Conservation (phyloP, 2,888 invertebrate genomes). For the Ommatoiulus sabulosus region DNA sequence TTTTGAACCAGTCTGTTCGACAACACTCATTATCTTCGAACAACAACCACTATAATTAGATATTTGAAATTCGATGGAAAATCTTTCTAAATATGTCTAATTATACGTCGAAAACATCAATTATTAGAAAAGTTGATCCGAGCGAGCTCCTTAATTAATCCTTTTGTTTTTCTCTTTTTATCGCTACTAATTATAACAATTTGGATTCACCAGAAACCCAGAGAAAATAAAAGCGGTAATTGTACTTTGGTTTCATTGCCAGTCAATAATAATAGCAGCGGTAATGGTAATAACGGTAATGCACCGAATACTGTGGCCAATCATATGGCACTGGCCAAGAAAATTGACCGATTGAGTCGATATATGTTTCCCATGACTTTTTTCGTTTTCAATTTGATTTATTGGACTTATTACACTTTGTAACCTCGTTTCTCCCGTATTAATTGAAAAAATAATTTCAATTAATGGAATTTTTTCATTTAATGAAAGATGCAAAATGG, state of each 20-base stretch:
- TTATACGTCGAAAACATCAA: too few species aligned
- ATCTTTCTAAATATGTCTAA: too few species aligned
- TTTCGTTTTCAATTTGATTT: conserved; percentile 61
- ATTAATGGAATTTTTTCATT: too few species aligned
- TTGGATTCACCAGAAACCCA: not conserved
- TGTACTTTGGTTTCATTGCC: not conserved
- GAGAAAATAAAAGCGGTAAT: not conserved
- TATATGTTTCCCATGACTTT: conserved; percentile 61
- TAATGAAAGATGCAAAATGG: too few species aligned
- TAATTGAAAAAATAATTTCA: not conserved
- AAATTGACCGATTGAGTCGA: conserved; percentile 60
- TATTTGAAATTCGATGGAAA: too few species aligned
- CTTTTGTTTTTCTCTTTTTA: not conserved
- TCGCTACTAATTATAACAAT: not conserved
- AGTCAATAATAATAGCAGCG: not conserved
- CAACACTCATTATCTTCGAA: too few species aligned
- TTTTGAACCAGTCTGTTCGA: too few species aligned
- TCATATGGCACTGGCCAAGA: conserved; percentile 52
- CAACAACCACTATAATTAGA: too few species aligned
- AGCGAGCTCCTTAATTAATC: too few species aligned
- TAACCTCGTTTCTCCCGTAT: not conserved
- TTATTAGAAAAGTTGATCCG: too few species aligned
- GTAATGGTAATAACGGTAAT: not conserved
- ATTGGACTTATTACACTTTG: conserved; percentile 60
- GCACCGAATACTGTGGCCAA: not conserved